phyloP scores from a whole-genome alignment of 2,888 invertebrate species.

The Melikaiella ostensackeni region DNA sequence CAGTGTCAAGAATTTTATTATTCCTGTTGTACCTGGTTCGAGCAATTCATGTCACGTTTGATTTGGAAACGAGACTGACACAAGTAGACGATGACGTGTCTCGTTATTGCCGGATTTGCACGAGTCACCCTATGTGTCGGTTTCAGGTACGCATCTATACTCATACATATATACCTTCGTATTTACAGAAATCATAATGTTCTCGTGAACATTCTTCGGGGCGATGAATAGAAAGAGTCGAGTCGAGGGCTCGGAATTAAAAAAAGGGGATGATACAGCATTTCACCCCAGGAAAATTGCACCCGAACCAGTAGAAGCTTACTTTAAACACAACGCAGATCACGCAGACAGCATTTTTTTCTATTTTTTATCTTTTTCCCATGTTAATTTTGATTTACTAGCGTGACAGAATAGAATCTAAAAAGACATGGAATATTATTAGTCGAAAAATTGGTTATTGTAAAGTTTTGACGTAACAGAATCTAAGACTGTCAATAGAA shows the following conservation, averaged over 20 bases:
- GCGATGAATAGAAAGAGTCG: conserved; percentile 12
- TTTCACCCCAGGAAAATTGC: conserved; percentile 19
- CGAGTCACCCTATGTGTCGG: conserved; percentile 63
- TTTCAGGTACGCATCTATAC: conserved; percentile 63
- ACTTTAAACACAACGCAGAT: neutral
- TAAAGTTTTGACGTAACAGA: too few species aligned
- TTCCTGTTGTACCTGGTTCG: conserved; percentile 18
- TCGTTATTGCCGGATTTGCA: conserved; percentile 67
- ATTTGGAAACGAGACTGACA: conserved; percentile 6
- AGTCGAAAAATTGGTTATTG: too few species aligned
- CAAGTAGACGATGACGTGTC: conserved; percentile 49
- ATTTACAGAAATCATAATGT: conserved; percentile 26
- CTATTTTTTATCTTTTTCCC: neutral
- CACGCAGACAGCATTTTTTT: neutral
- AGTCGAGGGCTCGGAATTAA: conserved; percentile 27
- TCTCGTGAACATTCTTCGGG: conserved; percentile 15
- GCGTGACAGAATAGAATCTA: too few species aligned
- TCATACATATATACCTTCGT: neutral
- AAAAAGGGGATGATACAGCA: conserved; percentile 23
- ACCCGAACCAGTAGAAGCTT: neutral
- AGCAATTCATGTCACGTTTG: conserved; percentile 29
- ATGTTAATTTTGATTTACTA: too few species aligned
- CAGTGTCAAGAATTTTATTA: conserved; percentile 33
- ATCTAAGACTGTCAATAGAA: too few species aligned
- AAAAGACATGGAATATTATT: too few species aligned